Percentiles rank a stretch among this genome's conserved stretches.
These are phyloP conservation scores for Pterophyllum scalare DNA, from an alignment of 2,113 vertebrate genomes.

Conservation along the genomic window DNA sequence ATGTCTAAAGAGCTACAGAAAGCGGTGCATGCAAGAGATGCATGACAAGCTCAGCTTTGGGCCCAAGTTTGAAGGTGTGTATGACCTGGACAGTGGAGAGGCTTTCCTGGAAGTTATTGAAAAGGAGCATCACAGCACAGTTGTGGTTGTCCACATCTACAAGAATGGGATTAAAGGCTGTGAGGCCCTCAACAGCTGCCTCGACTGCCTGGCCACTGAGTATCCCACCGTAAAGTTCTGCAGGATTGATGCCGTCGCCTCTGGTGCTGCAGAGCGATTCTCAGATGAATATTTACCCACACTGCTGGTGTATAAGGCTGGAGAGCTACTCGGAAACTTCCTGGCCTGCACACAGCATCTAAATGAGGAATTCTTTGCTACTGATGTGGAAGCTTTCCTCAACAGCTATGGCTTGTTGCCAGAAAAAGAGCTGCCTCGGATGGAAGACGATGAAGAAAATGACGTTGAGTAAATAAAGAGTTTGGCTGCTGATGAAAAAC, in stretches of 20 bases:
- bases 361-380: constrained; percentile 91
- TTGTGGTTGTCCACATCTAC: constrained; percentile 92
- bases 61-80: constrained; percentile 88
- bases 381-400: constrained; percentile 93
- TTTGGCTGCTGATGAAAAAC: constrained; percentile 9
- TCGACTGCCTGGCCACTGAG: constrained; percentile 88
- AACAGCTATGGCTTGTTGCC: constrained; percentile 95
- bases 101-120: constrained; percentile 93
- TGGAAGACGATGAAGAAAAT: constrained; percentile 78
- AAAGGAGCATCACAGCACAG: constrained; percentile 90
- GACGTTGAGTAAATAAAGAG: constrained; percentile 82
- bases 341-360: constrained; percentile 89
- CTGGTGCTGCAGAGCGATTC: constrained; percentile 91
- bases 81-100: constrained; percentile 90
- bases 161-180: constrained; percentile 89
- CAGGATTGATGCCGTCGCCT: constrained; percentile 89
- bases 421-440: constrained; percentile 82
- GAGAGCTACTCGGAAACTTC: constrained; percentile 96
- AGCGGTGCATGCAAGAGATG: constrained; percentile 96
- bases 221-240: constrained; percentile 94
- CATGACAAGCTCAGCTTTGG: constrained; percentile 94
- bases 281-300: constrained; percentile 90
- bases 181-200: constrained; percentile 88
- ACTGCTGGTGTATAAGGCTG: constrained; percentile 92
- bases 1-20: constrained; percentile 91